Evolutionary conservation across 2,888 invertebrate species (phyloP), one percentile per base, ranked within the genome.

Genomic region (Flabesymbios commensalis): DNA sequence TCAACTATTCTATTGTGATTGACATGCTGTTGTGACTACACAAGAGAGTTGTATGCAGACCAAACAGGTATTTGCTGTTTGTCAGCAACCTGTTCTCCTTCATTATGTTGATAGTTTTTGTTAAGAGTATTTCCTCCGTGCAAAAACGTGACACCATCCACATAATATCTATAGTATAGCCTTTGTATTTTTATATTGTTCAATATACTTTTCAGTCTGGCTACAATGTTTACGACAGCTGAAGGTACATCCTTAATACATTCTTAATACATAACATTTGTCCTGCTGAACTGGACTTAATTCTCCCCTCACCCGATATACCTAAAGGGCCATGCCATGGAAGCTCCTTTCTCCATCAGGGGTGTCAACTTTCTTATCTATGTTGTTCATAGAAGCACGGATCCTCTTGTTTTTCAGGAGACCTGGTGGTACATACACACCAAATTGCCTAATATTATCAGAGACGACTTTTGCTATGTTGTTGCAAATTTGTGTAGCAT

Each of bases 31-130:
- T 19, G 41, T 2, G 24, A 2, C 3, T 43, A 28, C 5, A 24
- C 24, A 24, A 57, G 57, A 17, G 32, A 51, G 49, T 57, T 57
- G 31, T 57, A 57, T 31, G 49, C 57, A 14, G 51, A 48, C 51
- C 57, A 57, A 17, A 57, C 19, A 57, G 17, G 49, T n/a, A 57
- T 29, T 24, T 17, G 57, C 39, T 57, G 57, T 17, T 31, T 49
- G 29, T 33, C 54, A 54, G n/a, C 14, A n/a, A 4, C 3, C 14
- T 26, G 14, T n/a, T 5, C 41, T 24, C 39, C 28, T 54, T 19
- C 1, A 14, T n/a, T n/a, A n/a, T n/a, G n/a, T n/a, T n/a, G n/a
- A n/a, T n/a, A n/a, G n/a, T n/a, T n/a, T n/a, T n/a, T n/a, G n/a
- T 17, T 29, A 19, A 29, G 17, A 3, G 26, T 4, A n/a, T n/a